phyloP scores from a whole-genome alignment of 2,797 vertebrate genomes.

The Halcyon leucocephala region DNA sequence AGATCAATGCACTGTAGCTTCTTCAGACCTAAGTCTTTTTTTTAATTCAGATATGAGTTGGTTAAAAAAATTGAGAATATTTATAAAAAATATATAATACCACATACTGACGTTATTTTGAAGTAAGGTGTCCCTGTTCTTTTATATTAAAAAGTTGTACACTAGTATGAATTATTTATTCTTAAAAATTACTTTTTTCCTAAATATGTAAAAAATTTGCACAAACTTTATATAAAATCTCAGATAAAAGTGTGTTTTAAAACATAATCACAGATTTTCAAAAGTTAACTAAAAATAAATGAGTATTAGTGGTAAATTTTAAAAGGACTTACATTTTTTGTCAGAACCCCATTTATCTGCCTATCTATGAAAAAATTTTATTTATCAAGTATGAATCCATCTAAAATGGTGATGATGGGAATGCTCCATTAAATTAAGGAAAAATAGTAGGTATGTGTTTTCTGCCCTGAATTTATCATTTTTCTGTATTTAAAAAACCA shows the following conservation, averaged over 20 bases:
- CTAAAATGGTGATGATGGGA: neutral
- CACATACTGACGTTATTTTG: neutral
- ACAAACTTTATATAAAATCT: neutral
- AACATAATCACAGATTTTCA: neutral
- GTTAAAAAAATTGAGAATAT: neutral
- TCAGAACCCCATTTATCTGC: neutral
- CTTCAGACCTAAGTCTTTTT: neutral
- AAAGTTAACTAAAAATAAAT: neutral
- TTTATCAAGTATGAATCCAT: neutral
- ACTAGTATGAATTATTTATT: neutral
- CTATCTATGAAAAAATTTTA: neutral
- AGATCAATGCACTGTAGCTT: neutral
- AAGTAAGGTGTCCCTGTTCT: neutral
- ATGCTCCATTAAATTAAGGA: neutral
- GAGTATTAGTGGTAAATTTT: neutral
- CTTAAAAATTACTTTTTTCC: neutral
- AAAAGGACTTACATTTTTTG: neutral
- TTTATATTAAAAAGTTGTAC: neutral
- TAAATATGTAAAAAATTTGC: neutral
- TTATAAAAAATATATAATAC: neutral
- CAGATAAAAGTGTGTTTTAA: neutral
- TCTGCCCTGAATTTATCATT: neutral
- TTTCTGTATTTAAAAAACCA: neutral
- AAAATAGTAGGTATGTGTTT: neutral
- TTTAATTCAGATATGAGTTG: neutral